Percentiles rank a stretch among this genome's conserved stretches.
Evolutionary conservation across 2,113 vertebrate species (phyloP).

Genomic region (Rhizomys pruinosus): DNA sequence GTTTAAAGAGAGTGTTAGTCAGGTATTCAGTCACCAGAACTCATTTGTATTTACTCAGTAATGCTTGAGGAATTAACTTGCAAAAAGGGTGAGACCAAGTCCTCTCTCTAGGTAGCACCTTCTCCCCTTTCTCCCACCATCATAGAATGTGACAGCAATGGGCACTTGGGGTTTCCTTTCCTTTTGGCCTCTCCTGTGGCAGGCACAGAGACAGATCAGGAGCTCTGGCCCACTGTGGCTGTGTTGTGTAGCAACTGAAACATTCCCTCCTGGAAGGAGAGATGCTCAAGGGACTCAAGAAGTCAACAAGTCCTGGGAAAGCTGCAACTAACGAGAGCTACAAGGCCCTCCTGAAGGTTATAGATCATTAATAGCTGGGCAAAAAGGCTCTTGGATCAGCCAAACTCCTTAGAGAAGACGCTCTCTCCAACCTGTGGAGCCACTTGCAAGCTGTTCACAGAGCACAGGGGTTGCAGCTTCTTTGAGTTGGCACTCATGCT

Average conservation of each 20-base stretch:
- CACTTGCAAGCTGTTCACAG: too few species aligned
- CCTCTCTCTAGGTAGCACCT: background rate
- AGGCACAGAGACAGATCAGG: background rate
- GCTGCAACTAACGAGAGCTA: background rate
- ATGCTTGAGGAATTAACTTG: background rate
- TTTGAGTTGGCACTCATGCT: too few species aligned
- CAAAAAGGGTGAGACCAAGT: background rate
- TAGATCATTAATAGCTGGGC: too few species aligned
- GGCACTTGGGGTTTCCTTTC: background rate
- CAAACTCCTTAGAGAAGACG: too few species aligned
- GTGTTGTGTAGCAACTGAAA: background rate
- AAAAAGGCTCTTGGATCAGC: too few species aligned
- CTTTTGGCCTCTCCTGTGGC: background rate
- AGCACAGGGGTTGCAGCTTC: too few species aligned
- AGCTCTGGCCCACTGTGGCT: background rate
- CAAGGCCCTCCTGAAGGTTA: background rate
- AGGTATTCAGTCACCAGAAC: background rate
- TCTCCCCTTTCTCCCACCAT: background rate
- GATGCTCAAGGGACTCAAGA: background rate
- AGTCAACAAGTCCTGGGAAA: background rate
- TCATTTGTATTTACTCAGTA: background rate
- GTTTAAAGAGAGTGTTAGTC: background rate
- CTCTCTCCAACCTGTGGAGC: too few species aligned
- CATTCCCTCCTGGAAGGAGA: background rate
- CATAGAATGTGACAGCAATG: background rate